Conservation (phyloP, 1,140 invertebrate species). For the Pachypeltis micranthus region DNA sequence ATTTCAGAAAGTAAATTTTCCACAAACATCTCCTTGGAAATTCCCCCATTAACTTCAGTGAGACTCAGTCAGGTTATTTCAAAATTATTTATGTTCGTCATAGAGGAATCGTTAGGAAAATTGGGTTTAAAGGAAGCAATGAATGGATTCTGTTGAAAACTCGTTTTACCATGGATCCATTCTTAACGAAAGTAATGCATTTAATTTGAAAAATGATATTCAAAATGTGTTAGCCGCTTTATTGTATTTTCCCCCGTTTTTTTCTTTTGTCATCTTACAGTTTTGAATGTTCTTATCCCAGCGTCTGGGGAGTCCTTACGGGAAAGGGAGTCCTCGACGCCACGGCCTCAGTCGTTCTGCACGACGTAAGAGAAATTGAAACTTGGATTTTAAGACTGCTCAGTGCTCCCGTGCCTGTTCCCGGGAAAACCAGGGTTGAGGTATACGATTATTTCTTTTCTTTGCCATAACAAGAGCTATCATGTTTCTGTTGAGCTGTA, state of each 20-base stretch:
- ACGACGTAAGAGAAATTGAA: slow-evolving; percentile 95
- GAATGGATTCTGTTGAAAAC: too few relatives aligned
- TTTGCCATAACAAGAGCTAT: too few relatives aligned
- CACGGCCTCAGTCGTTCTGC: slow-evolving; percentile 76
- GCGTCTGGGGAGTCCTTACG: slow-evolving; percentile 80
- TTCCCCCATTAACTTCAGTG: not conserved
- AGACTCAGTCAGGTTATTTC: too few relatives aligned
- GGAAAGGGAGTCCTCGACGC: slow-evolving; percentile 57
- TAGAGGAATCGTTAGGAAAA: too few relatives aligned
- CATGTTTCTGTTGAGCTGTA: too few relatives aligned
- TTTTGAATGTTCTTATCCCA: slow-evolving; percentile 42
- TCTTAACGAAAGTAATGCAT: too few relatives aligned
- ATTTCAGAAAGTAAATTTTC: not conserved
- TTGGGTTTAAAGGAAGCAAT: too few relatives aligned
- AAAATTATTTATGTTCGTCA: too few relatives aligned
- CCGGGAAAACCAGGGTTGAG: slow-evolving; percentile 89
- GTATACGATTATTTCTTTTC: too few relatives aligned
- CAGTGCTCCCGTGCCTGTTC: slow-evolving; percentile 93
- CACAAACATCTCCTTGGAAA: slow-evolving; percentile 23
- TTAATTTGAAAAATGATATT: too few relatives aligned
- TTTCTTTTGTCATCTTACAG: not conserved
- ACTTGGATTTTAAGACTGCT: slow-evolving; percentile 94
- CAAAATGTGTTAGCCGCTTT: not conserved
- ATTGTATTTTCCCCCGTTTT: not conserved
- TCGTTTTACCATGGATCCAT: too few relatives aligned